Conservation (phyloP, 2,113 vertebrate genomes). For the Picathartes gymnocephalus region DNA sequence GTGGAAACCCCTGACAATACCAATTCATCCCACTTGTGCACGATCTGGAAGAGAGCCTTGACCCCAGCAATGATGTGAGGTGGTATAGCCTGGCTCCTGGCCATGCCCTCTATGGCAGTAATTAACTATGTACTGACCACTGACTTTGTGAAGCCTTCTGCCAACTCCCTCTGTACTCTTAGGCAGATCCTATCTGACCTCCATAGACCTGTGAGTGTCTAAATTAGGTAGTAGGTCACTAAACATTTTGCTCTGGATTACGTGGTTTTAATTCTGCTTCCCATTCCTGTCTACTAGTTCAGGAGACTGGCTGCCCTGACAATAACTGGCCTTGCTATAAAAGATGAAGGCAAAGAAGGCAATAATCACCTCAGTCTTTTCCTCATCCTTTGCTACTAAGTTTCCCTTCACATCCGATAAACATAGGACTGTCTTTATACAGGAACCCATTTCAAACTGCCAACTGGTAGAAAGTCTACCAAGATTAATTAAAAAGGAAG, state of each 20-base stretch:
- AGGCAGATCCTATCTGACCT: accelerated
- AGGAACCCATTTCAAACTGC: not conserved
- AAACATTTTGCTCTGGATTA: not conserved
- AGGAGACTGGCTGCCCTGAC: accelerated
- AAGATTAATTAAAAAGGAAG: not conserved
- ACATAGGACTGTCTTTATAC: not conserved
- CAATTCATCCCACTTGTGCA: accelerated
- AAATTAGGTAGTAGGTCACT: not conserved
- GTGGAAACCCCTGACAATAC: not conserved
- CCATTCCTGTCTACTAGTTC: not conserved
- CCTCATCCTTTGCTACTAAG: not conserved
- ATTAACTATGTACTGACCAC: not conserved
- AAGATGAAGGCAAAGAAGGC: not conserved
- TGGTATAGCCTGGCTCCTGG: not conserved
- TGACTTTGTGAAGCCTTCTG: not conserved
- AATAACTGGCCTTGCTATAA: not conserved
- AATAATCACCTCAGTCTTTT: not conserved
- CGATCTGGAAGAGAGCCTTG: not conserved
- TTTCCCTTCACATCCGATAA: accelerated
- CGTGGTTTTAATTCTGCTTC: not conserved
- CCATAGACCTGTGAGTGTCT: not conserved
- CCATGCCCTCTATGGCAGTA: not conserved
- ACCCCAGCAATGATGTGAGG: accelerated
- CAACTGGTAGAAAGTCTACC: not conserved
- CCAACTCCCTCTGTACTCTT: not conserved